These are phyloP conservation scores for Montipora efflorescens DNA, from an alignment of 64 coral and sea anemone genomes.

Conservation along the genomic window DNA sequence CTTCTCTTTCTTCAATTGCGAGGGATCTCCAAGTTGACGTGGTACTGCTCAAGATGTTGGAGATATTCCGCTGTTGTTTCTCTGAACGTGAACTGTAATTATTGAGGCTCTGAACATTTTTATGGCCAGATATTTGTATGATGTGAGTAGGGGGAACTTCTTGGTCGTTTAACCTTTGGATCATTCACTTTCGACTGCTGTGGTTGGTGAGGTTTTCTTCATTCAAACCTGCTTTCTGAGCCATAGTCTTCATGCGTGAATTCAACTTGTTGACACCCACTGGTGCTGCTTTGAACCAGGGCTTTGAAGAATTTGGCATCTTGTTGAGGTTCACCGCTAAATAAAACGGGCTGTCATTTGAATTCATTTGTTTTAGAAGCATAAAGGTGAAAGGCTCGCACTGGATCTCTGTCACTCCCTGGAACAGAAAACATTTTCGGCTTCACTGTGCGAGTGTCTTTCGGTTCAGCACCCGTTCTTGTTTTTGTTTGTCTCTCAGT, in stretches of 20 bases:
- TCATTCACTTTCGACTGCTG: neutral
- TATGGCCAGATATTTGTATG: constrained; percentile 71
- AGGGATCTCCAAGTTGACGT: too few relatives aligned
- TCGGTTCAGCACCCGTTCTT: neutral
- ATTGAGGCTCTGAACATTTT: constrained; percentile 58
- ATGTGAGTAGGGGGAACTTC: constrained; percentile 65
- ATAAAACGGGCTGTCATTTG: too few relatives aligned
- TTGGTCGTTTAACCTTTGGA: constrained; percentile 30
- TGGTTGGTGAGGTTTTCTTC: neutral
- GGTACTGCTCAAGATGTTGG: neutral
- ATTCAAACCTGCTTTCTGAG: constrained; percentile 12
- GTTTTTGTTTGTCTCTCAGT: constrained; percentile 19
- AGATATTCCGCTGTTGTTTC: constrained; percentile 17
- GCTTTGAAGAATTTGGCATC: neutral
- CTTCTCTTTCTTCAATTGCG: too few relatives aligned
- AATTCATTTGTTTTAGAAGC: constrained; percentile 4
- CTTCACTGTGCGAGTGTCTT: neutral
- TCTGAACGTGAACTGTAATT: constrained; percentile 29
- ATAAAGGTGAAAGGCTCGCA: neutral
- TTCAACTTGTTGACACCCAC: constrained; percentile 38
- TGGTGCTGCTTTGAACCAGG: constrained; percentile 27
- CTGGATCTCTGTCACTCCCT: constrained; percentile 55
- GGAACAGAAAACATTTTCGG: constrained; percentile 56
- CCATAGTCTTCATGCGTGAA: constrained; percentile 49
- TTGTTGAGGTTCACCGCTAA: neutral